These are phyloP conservation scores for Buphagus erythrorhynchus DNA, from an alignment of 2,797 vertebrate genomes.

Conservation along the genomic window DNA sequence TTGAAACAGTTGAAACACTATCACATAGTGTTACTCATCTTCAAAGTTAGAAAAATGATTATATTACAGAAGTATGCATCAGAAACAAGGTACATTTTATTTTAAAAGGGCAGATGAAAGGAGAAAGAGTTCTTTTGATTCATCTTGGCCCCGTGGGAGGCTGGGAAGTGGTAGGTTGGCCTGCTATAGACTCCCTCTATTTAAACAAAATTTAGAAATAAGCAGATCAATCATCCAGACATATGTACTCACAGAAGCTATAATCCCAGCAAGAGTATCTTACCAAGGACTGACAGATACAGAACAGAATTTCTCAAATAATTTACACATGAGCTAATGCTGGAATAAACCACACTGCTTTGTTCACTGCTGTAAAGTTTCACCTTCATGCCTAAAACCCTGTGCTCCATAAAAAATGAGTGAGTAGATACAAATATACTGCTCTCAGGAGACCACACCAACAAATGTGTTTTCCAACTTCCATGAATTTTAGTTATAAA, in stretches of 20 bases:
- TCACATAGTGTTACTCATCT: not conserved
- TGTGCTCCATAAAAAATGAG: not conserved
- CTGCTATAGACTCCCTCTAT: not conserved
- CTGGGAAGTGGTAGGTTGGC: not conserved
- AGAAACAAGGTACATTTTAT: not conserved
- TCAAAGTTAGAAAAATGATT: not conserved
- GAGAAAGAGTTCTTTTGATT: not conserved
- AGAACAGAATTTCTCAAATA: not conserved
- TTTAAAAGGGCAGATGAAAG: not conserved
- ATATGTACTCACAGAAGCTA: not conserved
- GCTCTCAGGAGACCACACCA: not conserved
- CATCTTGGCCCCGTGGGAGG: not conserved
- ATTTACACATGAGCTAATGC: not conserved
- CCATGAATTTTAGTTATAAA: slow-evolving; percentile 15
- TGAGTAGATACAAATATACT: not conserved
- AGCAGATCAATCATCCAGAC: not conserved
- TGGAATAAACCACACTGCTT: not conserved
- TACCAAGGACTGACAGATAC: not conserved
- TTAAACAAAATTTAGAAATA: not conserved
- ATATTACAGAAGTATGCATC: not conserved
- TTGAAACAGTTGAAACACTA: not conserved
- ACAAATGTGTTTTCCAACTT: not conserved
- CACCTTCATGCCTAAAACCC: not conserved
- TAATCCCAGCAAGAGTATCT: not conserved
- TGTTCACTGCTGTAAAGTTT: not conserved